phyloP scores from a whole-genome alignment of 2,888 invertebrate genomes.

The Pyrgus malvae region DNA sequence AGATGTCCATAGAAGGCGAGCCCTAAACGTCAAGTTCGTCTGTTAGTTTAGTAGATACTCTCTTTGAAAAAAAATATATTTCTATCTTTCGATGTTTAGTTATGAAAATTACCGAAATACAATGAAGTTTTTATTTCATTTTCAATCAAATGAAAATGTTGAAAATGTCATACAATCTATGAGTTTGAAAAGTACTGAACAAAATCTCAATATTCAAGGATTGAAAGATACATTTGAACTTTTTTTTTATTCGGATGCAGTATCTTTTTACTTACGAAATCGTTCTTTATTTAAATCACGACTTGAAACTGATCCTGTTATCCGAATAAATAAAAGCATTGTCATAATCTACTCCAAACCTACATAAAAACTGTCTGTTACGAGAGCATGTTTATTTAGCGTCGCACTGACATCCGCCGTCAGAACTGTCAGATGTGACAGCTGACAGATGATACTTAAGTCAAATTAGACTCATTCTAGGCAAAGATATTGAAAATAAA shows the following conservation, averaged over 20 bases:
- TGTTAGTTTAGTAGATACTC: no score
- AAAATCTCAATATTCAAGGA: no score
- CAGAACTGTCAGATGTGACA: constrained; percentile 29
- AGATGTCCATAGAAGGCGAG: no score
- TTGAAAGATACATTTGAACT: not conserved
- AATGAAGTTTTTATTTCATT: no score
- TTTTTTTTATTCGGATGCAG: no score
- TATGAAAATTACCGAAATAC: no score
- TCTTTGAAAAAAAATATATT: no score
- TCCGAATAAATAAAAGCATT: constrained; percentile 17
- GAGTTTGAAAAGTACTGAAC: no score
- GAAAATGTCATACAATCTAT: no score
- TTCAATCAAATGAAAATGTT: no score
- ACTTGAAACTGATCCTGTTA: constrained; percentile 23
- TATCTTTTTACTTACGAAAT: constrained; percentile 8
- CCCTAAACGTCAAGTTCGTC: no score
- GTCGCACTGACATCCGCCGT: constrained; percentile 12
- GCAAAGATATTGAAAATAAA: constrained; percentile 9
- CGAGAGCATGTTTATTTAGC: constrained; percentile 15
- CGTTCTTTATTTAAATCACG: constrained; percentile 16
- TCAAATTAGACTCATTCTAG: constrained; percentile 15
- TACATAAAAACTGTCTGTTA: not conserved
- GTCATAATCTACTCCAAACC: constrained; percentile 6
- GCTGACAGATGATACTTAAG: constrained; percentile 31
- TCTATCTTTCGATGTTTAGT: no score